phyloP scores from a whole-genome alignment of 2,113 vertebrate genomes.

The Brienomyrus longianalis region DNA sequence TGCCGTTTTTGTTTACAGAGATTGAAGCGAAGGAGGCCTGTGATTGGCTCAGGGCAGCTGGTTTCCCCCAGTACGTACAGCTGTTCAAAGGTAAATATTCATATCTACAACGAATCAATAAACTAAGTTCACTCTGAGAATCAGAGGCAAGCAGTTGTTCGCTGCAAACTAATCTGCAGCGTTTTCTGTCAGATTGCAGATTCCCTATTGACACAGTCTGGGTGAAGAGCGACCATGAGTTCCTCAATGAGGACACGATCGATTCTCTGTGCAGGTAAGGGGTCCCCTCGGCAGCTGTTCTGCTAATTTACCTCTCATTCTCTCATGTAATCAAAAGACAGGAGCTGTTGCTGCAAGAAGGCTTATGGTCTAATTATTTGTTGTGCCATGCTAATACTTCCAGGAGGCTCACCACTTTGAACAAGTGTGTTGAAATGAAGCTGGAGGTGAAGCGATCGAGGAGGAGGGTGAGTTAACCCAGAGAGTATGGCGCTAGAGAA shows the following conservation, averaged over 20 bases:
- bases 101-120: background rate
- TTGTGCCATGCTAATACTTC: constrained; percentile 19
- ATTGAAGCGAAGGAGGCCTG: constrained; percentile 83
- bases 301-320: background rate
- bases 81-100: constrained; percentile 76
- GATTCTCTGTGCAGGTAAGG: constrained; percentile 68
- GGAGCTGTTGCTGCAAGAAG: background rate
- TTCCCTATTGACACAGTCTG: constrained; percentile 64
- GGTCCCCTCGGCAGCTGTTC: background rate
- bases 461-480: constrained; percentile 55
- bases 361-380: constrained; percentile 9
- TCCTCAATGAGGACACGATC: constrained; percentile 64
- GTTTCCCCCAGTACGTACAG: constrained; percentile 84
- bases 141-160: constrained; percentile 17
- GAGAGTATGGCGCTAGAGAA: background rate
- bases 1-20: constrained; percentile 56
- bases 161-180: constrained; percentile 7
- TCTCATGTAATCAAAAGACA: background rate
- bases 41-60: constrained; percentile 79
- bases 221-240: constrained; percentile 66
- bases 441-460: constrained; percentile 64
- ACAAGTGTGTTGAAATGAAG: constrained; percentile 73
- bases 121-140: background rate
- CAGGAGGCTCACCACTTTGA: constrained; percentile 75
- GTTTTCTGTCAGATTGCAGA: constrained; percentile 55